Evolutionary conservation across 2,113 vertebrate genomes (phyloP), one percentile per base, ranked within the genome.

Genomic region (Arizona elegans): DNA sequence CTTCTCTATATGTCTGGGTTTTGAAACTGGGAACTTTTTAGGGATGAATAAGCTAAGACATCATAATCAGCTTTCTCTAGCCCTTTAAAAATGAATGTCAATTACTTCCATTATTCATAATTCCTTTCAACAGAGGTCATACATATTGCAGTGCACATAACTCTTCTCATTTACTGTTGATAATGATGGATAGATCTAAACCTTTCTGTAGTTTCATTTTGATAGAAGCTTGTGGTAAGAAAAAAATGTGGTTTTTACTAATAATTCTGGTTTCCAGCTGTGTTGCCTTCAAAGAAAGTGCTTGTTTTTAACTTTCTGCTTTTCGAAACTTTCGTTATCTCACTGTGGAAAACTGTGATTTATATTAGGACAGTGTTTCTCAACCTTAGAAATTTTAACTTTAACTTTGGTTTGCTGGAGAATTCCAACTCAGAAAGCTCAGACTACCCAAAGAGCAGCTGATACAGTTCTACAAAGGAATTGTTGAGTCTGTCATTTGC

Each of bases 31-130:
- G 5, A 0, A 1, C 2, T 70, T 92, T 88, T 88, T 26, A 91
- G 90, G 33, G 88, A 52, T 0, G 2, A 87, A 92, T 55, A 91
- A n/a, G 62, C 91, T 86, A 89, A 8, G 62, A 58, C 88, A 23
- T 23, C 85, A 89, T 1, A 6, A 90, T 2, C 33, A 21, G 52
- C 33, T 59, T 50, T 55, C 86, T 65, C 1, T 92, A 90, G 47
- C n/a, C 56, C 9, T 58, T 15, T 81, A 23, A 19, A 53, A 13
- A 26, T 55, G 2, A 6, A 26, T 29, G 85, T 33, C 15, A 23
- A 8, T 1, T 92, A 91, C 59, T 54, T 50, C 23, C n/a, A 92
- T 89, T 90, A 90, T 92, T 95, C 92, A 94, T 50, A 26, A 85
- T 24, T 89, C 9, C 33, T 94, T 91, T 90, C 12, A 85, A 92